Conservation (phyloP, 2,888 invertebrate genomes). For the Thymelicus lineola region DNA sequence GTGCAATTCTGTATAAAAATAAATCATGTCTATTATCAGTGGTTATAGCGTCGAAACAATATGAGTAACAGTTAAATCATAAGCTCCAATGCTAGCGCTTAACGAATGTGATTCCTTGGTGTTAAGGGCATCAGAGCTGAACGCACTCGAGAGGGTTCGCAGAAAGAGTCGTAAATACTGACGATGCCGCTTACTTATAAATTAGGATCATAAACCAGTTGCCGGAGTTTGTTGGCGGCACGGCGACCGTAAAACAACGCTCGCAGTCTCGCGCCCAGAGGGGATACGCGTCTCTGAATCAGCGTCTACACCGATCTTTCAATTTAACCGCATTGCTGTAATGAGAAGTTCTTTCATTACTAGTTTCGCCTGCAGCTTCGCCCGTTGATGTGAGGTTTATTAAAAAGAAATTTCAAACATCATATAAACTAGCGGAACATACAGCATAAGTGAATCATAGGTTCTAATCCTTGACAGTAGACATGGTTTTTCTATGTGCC, state of each 20-base stretch:
- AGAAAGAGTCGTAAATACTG: conserved; percentile 75
- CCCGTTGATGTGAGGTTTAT: too few relatives aligned
- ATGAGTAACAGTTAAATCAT: conserved; percentile 17
- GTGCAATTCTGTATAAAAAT: too few relatives aligned
- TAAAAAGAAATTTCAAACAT: too few relatives aligned
- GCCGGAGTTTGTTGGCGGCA: conserved; percentile 82
- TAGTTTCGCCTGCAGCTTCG: too few relatives aligned
- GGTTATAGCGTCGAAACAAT: background rate
- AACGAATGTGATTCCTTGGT: conserved; percentile 22
- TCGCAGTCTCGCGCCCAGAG: conserved; percentile 70
- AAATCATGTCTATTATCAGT: background rate
- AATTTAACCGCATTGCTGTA: conserved; percentile 56
- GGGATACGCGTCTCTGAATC: conserved; percentile 57
- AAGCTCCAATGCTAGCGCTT: conserved; percentile 14
- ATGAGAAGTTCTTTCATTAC: conserved; percentile 26
- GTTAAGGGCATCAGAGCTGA: conserved; percentile 51
- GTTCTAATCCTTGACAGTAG: too few relatives aligned
- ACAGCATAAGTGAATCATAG: too few relatives aligned
- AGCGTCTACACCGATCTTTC: conserved; percentile 69
- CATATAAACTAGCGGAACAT: too few relatives aligned
- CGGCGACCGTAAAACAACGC: conserved; percentile 82
- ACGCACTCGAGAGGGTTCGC: conserved; percentile 75
- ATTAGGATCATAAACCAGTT: conserved; percentile 85
- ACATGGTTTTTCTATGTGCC: too few relatives aligned
- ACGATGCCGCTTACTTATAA: conserved; percentile 83